These are phyloP conservation scores for Andinoacara biseriatus DNA, from an alignment of 2,113 vertebrate species.

Conservation along the genomic window DNA sequence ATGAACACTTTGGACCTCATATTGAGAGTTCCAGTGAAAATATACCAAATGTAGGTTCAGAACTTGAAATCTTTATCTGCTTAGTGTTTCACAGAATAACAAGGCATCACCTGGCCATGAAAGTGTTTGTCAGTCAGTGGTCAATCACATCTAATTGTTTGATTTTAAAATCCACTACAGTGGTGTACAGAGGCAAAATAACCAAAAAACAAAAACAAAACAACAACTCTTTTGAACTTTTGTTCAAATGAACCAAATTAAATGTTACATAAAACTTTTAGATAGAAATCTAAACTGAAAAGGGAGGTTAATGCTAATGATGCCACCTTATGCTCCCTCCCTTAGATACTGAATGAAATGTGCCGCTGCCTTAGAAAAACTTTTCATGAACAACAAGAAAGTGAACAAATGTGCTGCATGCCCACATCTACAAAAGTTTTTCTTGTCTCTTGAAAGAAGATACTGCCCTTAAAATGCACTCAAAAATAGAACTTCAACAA, in stretches of 20 bases:
- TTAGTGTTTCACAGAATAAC: neutral
- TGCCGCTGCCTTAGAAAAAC: neutral
- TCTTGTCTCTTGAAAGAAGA: neutral
- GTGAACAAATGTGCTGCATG: neutral
- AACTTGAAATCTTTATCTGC: too few relatives aligned
- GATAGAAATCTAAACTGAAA: neutral
- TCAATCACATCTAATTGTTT: neutral
- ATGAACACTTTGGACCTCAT: neutral
- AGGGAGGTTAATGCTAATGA: neutral
- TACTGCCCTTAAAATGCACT: neutral
- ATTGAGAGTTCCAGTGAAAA: too few relatives aligned
- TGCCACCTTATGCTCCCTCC: neutral
- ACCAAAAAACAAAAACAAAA: too few relatives aligned
- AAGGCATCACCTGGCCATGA: neutral
- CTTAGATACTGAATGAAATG: neutral
- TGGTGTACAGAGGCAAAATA: neutral
- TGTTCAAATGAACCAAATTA: neutral
- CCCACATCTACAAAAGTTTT: neutral
- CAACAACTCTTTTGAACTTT: neutral
- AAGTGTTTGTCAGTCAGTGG: neutral
- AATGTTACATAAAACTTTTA: neutral
- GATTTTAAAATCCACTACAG: neutral
- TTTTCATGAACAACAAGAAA: neutral
- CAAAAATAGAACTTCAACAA: conserved; percentile 46
- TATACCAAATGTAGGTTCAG: too few relatives aligned